phyloP scores from a whole-genome alignment of 2,888 invertebrate species.

The Diachrysia chrysitis region DNA sequence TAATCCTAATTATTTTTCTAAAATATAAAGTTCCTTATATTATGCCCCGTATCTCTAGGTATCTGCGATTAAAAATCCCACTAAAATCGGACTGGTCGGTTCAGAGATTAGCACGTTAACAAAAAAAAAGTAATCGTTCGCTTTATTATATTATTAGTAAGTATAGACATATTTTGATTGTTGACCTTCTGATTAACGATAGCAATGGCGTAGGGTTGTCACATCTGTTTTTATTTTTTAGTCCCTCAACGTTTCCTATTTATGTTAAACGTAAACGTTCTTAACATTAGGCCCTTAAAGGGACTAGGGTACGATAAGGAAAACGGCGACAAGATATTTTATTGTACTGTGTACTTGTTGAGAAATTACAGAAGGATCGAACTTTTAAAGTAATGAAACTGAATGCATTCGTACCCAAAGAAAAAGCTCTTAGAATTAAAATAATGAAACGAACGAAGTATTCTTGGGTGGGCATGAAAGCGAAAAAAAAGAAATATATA shows the following conservation, averaged over 20 bases:
- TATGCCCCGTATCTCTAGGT: too few species aligned
- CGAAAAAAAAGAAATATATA: background rate
- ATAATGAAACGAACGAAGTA: constrained; percentile 8
- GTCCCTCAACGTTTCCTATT: constrained; percentile 52
- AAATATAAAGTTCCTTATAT: too few species aligned
- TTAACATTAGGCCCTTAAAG: constrained; percentile 54
- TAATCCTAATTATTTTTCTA: too few species aligned
- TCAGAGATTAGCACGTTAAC: too few species aligned
- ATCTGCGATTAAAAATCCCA: too few species aligned
- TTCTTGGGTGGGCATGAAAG: background rate
- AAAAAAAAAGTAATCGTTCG: too few species aligned
- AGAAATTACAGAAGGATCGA: constrained; percentile 42
- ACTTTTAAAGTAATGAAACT: constrained; percentile 53
- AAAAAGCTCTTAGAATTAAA: too few species aligned
- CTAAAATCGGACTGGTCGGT: too few species aligned
- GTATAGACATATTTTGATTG: too few species aligned
- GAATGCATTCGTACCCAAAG: constrained; percentile 34
- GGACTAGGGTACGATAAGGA: constrained; percentile 55
- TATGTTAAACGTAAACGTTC: constrained; percentile 59
- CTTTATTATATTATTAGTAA: too few species aligned
- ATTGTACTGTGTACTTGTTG: constrained; percentile 45
- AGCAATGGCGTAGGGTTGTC: constrained; percentile 23
- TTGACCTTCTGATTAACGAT: constrained; percentile 31
- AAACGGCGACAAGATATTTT: constrained; percentile 51
- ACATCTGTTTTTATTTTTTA: constrained; percentile 58